A percentile compares a stretch with the other conserved stretches of the same genome.
Conservation (phyloP, 2,797 vertebrate species). For the Petrocephalus sullivani region DNA sequence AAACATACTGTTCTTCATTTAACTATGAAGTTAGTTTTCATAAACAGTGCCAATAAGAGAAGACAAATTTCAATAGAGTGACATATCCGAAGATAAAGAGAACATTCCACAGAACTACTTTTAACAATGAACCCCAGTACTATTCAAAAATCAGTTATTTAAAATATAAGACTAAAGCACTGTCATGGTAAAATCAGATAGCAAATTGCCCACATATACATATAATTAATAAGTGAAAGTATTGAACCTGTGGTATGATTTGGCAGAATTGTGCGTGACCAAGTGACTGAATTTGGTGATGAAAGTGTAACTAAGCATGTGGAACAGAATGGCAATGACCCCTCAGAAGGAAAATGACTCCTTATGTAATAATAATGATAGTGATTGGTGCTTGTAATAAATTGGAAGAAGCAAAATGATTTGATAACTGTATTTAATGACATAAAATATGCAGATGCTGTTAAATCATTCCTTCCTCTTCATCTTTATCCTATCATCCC, state of each 20-base stretch:
- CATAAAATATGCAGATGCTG: neutral
- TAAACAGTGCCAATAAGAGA: neutral
- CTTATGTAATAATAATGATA: neutral
- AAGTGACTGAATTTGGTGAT: neutral
- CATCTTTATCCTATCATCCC: constrained; percentile 26
- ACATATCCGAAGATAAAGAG: neutral
- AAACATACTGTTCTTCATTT: neutral
- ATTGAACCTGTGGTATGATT: neutral
- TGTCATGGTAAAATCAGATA: neutral
- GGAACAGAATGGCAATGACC: neutral
- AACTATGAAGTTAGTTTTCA: neutral
- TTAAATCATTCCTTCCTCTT: neutral
- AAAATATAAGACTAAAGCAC: neutral
- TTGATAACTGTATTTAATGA: neutral
- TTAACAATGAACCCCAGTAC: neutral
- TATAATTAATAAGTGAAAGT: neutral
- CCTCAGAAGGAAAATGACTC: neutral
- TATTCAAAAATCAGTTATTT: neutral
- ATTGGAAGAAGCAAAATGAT: neutral
- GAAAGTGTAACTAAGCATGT: neutral
- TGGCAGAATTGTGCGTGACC: neutral
- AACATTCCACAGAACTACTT: neutral
- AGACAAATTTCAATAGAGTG: neutral
- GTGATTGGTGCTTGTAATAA: neutral
- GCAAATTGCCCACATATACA: neutral